Evolutionary conservation across 2,888 invertebrate genomes (phyloP).

Genomic region (Nomada ruficornis): DNA sequence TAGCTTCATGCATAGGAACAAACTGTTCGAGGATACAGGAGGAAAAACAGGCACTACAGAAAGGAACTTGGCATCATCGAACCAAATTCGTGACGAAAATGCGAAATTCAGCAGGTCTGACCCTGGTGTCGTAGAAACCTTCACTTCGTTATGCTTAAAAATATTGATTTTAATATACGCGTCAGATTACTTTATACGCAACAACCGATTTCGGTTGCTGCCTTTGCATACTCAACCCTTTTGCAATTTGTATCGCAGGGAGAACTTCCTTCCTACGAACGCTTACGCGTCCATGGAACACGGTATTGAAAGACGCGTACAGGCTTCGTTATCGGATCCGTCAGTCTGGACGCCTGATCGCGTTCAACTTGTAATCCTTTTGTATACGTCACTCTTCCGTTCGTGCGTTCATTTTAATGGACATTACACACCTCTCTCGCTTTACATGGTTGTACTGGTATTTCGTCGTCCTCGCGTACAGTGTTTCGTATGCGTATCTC

Average conservation of each 20-base stretch:
- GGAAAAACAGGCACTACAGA: too few species aligned
- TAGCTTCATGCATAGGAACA: too few species aligned
- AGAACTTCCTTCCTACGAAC: slow-evolving; percentile 8
- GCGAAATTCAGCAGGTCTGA: too few species aligned
- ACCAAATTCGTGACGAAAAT: too few species aligned
- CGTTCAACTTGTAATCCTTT: slow-evolving; percentile 53
- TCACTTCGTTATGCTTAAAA: too few species aligned
- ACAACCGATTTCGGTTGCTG: not conserved
- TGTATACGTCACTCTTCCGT: slow-evolving; percentile 36
- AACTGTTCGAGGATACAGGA: too few species aligned
- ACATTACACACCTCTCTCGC: slow-evolving; percentile 29
- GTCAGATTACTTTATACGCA: too few species aligned
- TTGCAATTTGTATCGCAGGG: not conserved
- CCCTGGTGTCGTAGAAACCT: too few species aligned
- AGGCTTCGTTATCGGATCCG: slow-evolving; percentile 52
- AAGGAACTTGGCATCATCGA: too few species aligned
- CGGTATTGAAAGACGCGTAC: slow-evolving; percentile 35
- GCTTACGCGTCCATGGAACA: slow-evolving; percentile 28
- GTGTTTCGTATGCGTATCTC: slow-evolving; percentile 34
- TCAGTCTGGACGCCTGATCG: slow-evolving; percentile 51
- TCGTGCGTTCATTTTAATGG: slow-evolving; percentile 53
- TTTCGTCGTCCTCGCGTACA: slow-evolving; percentile 20
- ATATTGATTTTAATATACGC: too few species aligned
- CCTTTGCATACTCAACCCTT: not conserved
- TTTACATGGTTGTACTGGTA: slow-evolving; percentile 35